phyloP scores from a whole-genome alignment of 2,888 invertebrate species.

The Dryadula phaetusa region DNA sequence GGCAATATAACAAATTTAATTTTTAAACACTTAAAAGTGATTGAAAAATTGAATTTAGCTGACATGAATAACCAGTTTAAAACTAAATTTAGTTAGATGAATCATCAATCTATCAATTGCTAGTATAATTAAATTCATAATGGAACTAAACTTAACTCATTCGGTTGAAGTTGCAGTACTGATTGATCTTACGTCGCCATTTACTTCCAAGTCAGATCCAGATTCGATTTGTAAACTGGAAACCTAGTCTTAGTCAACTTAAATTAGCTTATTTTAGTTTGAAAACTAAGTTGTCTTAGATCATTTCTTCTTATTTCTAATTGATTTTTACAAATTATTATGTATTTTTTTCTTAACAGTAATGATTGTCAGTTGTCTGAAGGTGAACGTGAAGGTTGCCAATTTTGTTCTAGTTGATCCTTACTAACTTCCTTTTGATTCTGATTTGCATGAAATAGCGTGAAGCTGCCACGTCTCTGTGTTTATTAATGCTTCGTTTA shows the following conservation, averaged over 20 bases:
- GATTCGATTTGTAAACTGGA: slow-evolving; percentile 12
- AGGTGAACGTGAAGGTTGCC: no score
- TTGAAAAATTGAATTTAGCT: not conserved
- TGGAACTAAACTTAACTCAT: slow-evolving; percentile 14
- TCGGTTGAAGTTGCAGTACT: not conserved
- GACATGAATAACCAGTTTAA: slow-evolving; percentile 3
- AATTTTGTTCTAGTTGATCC: no score
- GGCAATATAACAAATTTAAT: no score
- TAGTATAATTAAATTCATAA: slow-evolving; percentile 16
- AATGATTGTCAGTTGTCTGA: no score
- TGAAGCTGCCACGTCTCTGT: no score
- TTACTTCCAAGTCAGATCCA: slow-evolving; percentile 18
- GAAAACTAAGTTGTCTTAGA: not conserved
- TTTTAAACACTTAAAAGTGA: no score
- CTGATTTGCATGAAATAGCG: no score
- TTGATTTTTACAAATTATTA: no score
- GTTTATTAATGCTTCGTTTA: no score
- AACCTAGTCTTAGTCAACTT: slow-evolving; percentile 11
- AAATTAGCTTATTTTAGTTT: not conserved
- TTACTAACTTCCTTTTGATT: no score
- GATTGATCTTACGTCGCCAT: slow-evolving; percentile 21
- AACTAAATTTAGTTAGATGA: not conserved
- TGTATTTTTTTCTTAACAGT: no score
- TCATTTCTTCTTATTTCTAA: not conserved
- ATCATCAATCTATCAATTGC: not conserved